These are phyloP conservation scores for Magallana angulata DNA, from an alignment of 1,140 invertebrate genomes.

Conservation along the genomic window DNA sequence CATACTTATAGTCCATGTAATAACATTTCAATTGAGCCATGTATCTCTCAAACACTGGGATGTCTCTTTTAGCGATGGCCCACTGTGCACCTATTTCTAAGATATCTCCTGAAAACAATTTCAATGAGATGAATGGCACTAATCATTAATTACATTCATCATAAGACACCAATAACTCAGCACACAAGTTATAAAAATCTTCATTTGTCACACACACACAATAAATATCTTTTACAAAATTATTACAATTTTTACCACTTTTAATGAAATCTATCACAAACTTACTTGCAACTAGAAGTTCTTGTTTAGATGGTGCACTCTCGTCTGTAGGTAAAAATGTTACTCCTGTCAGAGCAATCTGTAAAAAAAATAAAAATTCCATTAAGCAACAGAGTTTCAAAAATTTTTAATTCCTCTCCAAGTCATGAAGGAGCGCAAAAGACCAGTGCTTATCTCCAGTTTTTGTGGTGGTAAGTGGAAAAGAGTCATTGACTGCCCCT, in stretches of 20 bases:
- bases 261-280: not conserved
- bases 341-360: conserved; percentile 91
- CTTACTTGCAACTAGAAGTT: conserved; percentile 91
- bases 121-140: not conserved
- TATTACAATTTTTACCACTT: not conserved
- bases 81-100: conserved; percentile 97
- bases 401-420: no score
- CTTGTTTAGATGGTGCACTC: conserved; percentile 88
- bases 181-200: no score
- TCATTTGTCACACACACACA: no score
- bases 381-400: no score
- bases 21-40: conserved; percentile 98
- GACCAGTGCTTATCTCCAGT: no score
- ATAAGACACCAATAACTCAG: no score
- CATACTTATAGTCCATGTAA: conserved; percentile 96
- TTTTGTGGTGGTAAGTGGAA: no score
- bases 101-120: conserved; percentile 85
- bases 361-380: conserved; percentile 68
- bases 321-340: conserved; percentile 93
- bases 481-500: no score
- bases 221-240: not conserved
- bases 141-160: no score
- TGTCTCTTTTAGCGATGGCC: conserved; percentile 94
- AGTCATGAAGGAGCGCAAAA: no score
- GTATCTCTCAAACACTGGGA: conserved; percentile 96